Percentiles rank a stretch among this genome's conserved stretches.
Evolutionary conservation across 2,113 vertebrate genomes (phyloP).

Genomic region (Jaculus jaculus): DNA sequence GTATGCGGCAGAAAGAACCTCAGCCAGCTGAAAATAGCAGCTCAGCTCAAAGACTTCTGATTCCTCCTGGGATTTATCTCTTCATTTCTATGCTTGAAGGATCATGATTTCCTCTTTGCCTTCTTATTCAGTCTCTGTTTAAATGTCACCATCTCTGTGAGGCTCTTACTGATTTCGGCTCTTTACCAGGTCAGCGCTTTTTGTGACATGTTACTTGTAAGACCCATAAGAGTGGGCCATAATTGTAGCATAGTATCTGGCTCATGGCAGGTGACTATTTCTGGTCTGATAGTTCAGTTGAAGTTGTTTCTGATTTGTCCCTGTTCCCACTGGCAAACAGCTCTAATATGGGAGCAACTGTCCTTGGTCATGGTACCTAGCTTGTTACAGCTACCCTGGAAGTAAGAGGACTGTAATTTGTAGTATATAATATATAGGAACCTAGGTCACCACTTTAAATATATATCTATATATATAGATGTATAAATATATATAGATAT

Average conservation of each 20-base stretch:
- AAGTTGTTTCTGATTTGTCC: background rate
- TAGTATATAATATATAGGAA: background rate
- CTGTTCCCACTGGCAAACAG: background rate
- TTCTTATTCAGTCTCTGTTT: background rate
- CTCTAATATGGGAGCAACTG: background rate
- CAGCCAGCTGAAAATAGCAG: background rate
- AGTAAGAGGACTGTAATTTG: background rate
- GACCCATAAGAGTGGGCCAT: accelerated
- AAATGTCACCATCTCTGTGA: background rate
- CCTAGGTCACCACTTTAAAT: background rate
- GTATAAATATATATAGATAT: too few relatives aligned
- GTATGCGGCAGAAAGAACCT: background rate
- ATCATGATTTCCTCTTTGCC: background rate
- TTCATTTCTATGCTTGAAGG: background rate
- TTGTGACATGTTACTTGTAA: background rate
- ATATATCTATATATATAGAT: too few relatives aligned
- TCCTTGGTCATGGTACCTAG: background rate
- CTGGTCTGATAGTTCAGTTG: background rate
- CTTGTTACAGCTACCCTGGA: background rate
- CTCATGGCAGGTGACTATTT: background rate
- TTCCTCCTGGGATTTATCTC: background rate
- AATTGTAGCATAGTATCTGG: background rate
- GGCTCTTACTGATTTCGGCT: background rate
- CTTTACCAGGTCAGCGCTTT: background rate
- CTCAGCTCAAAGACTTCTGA: background rate